Base-by-base conservation (phyloP, 2,888 invertebrate genomes). In the Xestia rhomboidea region DNA sequence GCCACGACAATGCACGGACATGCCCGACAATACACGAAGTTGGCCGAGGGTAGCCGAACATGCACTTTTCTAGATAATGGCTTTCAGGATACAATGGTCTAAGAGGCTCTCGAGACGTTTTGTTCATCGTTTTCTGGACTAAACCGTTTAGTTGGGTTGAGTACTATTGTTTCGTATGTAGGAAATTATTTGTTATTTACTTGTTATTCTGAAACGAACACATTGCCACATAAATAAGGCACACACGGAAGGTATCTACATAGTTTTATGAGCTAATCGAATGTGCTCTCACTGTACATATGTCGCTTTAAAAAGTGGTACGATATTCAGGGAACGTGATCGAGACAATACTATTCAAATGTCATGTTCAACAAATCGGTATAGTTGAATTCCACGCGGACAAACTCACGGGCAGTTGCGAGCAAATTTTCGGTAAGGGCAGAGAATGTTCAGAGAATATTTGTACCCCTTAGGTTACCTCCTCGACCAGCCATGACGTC, bases 31-130 rank as follows among this genome's bases (percentile, higher is more conserved):
- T 69, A 41, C 64, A 71, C 60, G 63, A 63, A 54, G 15, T 62
- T 67, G 41, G 60, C 60, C 66, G 78, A 78, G 70, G 67, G 67
- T 67, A 64, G 64, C 57, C 70, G 70, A 81, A 81, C 77, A 71
- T 82, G 82, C 85, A 82, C 77, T 85, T 80, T 76, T 76, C 41
- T 63, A 70, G 77, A 76, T 85, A 83, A 83, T 85, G 27, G 82
- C 46, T 46, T 64, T 34, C 49, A 60, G n/a, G 38, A 54, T 15
- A 76, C 71, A 75, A 76, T 72, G 68, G 51, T 30, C 21, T 68
- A 72, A 71, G 64, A 66, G 71, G 41, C 57, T 68, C 69, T 76
- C 46, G 85, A 41, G 54, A 54, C 51, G 63, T 76, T 82, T 85
- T 75, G 51, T 68, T 54, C 76, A 76, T 64, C 82, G 67, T 41